Percentiles rank a stretch among this genome's conserved stretches.
phyloP scores from a whole-genome alignment of 2,888 invertebrate species.

The Nymphalis urticae region DNA sequence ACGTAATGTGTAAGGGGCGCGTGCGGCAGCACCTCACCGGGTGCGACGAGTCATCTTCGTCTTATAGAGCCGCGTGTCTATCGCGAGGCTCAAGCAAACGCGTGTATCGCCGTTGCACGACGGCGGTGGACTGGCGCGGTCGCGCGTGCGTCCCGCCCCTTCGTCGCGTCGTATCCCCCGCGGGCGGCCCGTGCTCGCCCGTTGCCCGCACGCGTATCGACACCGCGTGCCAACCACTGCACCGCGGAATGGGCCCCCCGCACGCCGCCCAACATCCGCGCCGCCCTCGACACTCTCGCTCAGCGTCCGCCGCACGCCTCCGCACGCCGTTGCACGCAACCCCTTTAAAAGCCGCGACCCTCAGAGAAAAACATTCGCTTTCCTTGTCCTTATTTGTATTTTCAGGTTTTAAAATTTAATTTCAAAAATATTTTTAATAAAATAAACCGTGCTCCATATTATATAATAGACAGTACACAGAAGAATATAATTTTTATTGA shows the following conservation, averaged over 20 bases:
- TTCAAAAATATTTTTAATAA: slow-evolving; percentile 13
- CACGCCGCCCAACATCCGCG: slow-evolving; percentile 43
- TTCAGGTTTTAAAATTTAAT: slow-evolving; percentile 49
- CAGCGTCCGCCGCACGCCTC: slow-evolving; percentile 41
- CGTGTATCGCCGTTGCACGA: slow-evolving; percentile 63
- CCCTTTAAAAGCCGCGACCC: slow-evolving; percentile 37
- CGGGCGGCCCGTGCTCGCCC: slow-evolving; percentile 46
- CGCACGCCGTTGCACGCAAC: slow-evolving; percentile 38
- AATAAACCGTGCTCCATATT: background rate
- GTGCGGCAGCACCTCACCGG: slow-evolving; percentile 67
- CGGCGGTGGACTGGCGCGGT: slow-evolving; percentile 67
- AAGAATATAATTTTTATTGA: no score
- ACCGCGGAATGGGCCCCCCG: slow-evolving; percentile 54
- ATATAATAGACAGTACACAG: background rate
- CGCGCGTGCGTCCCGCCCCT: slow-evolving; percentile 49
- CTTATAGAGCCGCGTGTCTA: slow-evolving; percentile 64
- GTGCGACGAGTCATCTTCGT: slow-evolving; percentile 70
- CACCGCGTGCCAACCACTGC: slow-evolving; percentile 73
- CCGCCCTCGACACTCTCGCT: slow-evolving; percentile 50
- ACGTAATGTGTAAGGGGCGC: slow-evolving; percentile 67
- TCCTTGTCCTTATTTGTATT: slow-evolving; percentile 50
- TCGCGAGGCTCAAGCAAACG: slow-evolving; percentile 57
- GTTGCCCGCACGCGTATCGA: slow-evolving; percentile 67
- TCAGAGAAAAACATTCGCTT: slow-evolving; percentile 42
- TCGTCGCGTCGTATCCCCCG: slow-evolving; percentile 41